phyloP scores from a whole-genome alignment of 2,113 vertebrate genomes.

The Tor tambroides region DNA sequence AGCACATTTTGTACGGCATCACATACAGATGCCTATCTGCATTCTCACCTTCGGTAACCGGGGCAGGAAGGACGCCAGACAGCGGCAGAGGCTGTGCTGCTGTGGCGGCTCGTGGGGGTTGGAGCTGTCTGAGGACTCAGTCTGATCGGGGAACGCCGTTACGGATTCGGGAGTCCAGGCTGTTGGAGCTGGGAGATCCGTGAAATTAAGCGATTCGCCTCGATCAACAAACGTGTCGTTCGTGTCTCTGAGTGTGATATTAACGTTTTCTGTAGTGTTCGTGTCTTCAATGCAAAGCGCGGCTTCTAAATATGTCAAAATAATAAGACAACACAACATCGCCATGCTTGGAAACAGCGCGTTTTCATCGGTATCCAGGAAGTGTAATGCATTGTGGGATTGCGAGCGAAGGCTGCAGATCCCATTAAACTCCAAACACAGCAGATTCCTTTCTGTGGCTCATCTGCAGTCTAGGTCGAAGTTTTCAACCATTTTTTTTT shows the following conservation, averaged over 20 bases:
- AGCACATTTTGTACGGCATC: no score
- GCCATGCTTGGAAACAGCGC: conserved; percentile 52
- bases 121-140: no score
- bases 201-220: conserved; percentile 11
- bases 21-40: no score
- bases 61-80: conserved; percentile 49
- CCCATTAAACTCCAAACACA: no score
- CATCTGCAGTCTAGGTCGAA: no score
- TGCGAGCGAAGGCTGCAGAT: conserved; percentile 19
- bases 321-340: background rate
- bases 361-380: conserved; percentile 48
- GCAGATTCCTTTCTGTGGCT: no score
- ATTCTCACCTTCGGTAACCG: conserved; percentile 53
- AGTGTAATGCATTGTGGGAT: conserved; percentile 32
- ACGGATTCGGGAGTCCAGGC: no score
- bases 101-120: no score
- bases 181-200: no score
- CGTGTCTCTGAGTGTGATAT: conserved; percentile 16
- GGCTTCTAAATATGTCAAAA: conserved; percentile 1
- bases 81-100: no score
- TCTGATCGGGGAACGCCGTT: no score
- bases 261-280: background rate
- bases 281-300: background rate
- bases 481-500: no score
- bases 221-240: conserved; percentile 27